Percentiles rank a stretch among this genome's conserved stretches.
Conservation (phyloP, 1,140 invertebrate genomes). For the Phocides pigmalion region DNA sequence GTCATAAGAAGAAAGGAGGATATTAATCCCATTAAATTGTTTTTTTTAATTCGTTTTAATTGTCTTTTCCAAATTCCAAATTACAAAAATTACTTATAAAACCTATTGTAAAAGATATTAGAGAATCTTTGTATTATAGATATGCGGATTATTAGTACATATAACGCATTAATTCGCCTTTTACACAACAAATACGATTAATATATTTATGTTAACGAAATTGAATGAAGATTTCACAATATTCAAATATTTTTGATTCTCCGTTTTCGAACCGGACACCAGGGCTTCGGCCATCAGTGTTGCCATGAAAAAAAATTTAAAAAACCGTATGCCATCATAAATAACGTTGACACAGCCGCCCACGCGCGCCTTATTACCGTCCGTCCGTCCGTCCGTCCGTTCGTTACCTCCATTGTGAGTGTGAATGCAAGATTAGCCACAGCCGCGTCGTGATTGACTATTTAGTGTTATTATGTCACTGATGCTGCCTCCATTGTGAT, state of each 20-base stretch:
- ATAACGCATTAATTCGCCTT: too few species aligned
- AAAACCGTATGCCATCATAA: slow-evolving; percentile 72
- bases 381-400: slow-evolving; percentile 74
- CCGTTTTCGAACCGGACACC: background rate
- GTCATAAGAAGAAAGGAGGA: too few species aligned
- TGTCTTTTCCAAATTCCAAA: too few species aligned
- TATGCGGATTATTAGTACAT: too few species aligned
- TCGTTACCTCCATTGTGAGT: slow-evolving; percentile 80
- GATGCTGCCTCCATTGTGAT: slow-evolving; percentile 15
- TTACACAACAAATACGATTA: background rate
- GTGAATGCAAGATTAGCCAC: slow-evolving; percentile 78
- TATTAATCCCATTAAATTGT: too few species aligned
- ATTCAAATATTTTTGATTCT: slow-evolving; percentile 1
- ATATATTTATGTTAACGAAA: background rate
- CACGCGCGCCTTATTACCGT: slow-evolving; percentile 77
- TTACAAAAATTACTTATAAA: too few species aligned
- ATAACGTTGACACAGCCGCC: slow-evolving; percentile 80
- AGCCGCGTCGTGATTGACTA: slow-evolving; percentile 78
- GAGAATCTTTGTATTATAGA: too few species aligned
- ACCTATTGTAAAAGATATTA: too few species aligned
- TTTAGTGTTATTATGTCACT: slow-evolving; percentile 50
- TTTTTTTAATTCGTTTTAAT: too few species aligned
- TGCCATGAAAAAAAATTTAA: slow-evolving; percentile 54
- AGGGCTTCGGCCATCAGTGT: slow-evolving; percentile 38
- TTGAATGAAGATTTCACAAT: background rate